Conservation (phyloP, 1,140 invertebrate species). For the Zaprionus tsacasi region DNA sequence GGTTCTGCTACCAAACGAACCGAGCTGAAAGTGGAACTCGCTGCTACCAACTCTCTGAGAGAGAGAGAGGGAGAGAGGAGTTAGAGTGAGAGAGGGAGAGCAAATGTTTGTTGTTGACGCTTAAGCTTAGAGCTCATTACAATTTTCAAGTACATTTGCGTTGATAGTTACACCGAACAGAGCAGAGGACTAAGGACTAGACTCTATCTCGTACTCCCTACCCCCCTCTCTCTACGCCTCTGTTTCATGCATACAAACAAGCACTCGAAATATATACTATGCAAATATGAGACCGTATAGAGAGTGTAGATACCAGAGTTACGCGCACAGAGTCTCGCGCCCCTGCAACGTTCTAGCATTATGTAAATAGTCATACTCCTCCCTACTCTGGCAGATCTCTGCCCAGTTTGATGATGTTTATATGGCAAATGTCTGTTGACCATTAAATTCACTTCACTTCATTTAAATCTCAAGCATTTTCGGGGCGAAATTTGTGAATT, state of each 20-base stretch:
- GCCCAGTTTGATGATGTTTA: slow-evolving; percentile 50
- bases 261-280: slow-evolving; percentile 81
- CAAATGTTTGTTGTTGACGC: slow-evolving; percentile 80
- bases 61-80: neutral
- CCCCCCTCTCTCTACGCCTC: slow-evolving; percentile 1
- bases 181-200: slow-evolving; percentile 25
- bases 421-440: slow-evolving; percentile 78
- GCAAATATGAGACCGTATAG: slow-evolving; percentile 67
- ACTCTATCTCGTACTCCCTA: neutral
- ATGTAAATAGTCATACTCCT: slow-evolving; percentile 54
- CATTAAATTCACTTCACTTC: slow-evolving; percentile 84
- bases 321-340: slow-evolving; percentile 11
- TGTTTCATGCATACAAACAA: slow-evolving; percentile 75
- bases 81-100: neutral
- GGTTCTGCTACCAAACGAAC: slow-evolving; percentile 45
- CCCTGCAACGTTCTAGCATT: slow-evolving; percentile 43
- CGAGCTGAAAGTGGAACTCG: slow-evolving; percentile 44
- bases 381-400: neutral
- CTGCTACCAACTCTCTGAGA: neutral
- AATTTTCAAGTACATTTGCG: slow-evolving; percentile 83
- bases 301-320: slow-evolving; percentile 46
- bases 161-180: slow-evolving; percentile 75
- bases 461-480: slow-evolving; percentile 82
- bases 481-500: slow-evolving; percentile 33
- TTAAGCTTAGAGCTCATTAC: slow-evolving; percentile 81